A percentile compares a stretch with the other conserved stretches of the same genome.
Evolutionary conservation across 2,113 vertebrate genomes (phyloP).

Genomic region (Alligator mississippiensis): DNA sequence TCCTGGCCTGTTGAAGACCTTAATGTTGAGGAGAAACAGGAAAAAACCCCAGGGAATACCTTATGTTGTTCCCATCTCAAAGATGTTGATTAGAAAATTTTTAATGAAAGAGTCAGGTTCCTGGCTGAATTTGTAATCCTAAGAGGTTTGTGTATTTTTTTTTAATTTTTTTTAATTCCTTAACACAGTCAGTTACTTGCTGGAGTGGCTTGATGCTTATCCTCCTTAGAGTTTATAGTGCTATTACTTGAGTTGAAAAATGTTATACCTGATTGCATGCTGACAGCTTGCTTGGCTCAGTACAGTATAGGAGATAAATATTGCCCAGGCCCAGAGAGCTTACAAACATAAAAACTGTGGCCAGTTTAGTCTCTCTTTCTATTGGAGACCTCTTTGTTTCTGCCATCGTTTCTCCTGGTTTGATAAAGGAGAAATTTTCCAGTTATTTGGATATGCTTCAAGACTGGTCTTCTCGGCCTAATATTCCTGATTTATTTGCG

Average conservation of each 20-base stretch:
- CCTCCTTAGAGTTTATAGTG: accelerated
- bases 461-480: background rate
- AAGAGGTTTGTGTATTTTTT: background rate
- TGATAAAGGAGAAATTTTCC: background rate
- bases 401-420: accelerated
- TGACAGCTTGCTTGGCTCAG: background rate
- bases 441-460: accelerated
- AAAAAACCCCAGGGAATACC: background rate
- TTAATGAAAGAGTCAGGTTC: background rate
- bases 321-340: accelerated
- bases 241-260: background rate
- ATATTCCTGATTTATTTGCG: accelerated
- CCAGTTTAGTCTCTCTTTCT: background rate
- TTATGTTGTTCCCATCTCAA: accelerated
- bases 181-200: too few relatives aligned
- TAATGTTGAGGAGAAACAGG: background rate
- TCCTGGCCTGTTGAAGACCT: accelerated
- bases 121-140: background rate
- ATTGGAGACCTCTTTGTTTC: accelerated
- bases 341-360: background rate
- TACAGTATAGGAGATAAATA: accelerated
- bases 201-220: background rate
- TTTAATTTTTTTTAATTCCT: too few relatives aligned
- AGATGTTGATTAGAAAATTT: background rate
- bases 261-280: background rate